These are phyloP conservation scores for Drosophila tripunctata DNA, from an alignment of 2,888 invertebrate species.

Conservation along the genomic window DNA sequence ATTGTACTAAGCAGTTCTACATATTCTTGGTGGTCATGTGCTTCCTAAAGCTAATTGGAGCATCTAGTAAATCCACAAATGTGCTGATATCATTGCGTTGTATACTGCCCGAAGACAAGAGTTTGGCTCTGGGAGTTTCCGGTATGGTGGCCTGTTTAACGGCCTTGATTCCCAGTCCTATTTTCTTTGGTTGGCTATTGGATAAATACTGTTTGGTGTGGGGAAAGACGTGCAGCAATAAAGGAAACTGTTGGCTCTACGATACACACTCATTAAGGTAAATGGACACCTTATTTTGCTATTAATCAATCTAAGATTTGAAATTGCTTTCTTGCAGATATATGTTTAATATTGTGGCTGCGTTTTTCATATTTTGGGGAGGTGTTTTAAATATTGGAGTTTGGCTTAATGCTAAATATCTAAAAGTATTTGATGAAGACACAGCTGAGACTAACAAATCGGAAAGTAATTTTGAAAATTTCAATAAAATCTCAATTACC, in stretches of 20 bases:
- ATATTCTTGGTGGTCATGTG: conserved; percentile 85
- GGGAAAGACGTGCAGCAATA: conserved; percentile 89
- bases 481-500: background rate
- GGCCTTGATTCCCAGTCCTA: conserved; percentile 89
- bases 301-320: no score
- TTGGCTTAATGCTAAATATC: conserved; percentile 87
- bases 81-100: conserved; percentile 87
- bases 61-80: conserved; percentile 86
- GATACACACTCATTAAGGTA: conserved; percentile 86
- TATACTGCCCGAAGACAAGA: conserved; percentile 88
- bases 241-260: conserved; percentile 90
- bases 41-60: conserved; percentile 85
- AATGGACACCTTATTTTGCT: no score
- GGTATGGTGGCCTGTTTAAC: conserved; percentile 88
- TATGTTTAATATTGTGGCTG: conserved; percentile 85
- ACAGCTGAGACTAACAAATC: conserved; percentile 68
- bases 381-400: conserved; percentile 87
- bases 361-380: conserved; percentile 87
- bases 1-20: conserved; percentile 86
- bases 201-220: conserved; percentile 87
- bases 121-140: conserved; percentile 88
- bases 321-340: conserved; percentile 84
- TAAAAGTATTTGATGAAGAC: conserved; percentile 88
- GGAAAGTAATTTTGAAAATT: background rate
- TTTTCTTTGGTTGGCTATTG: conserved; percentile 89